phyloP scores from a whole-genome alignment of 2,888 invertebrate genomes.

The Mycalesis mineus region DNA sequence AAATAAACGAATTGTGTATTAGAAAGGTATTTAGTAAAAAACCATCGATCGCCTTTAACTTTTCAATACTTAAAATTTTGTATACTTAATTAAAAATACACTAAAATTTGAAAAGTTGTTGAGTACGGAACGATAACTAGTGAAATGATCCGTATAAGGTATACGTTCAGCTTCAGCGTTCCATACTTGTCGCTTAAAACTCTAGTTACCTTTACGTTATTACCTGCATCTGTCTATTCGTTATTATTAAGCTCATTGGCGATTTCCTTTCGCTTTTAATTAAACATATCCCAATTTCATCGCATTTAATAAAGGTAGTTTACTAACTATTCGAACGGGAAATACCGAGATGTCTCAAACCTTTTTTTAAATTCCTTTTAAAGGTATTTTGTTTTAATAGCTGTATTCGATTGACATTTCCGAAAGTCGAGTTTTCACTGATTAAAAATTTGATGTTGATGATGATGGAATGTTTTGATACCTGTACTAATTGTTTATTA shows the following conservation, averaged over 20 bases:
- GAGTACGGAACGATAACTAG: too few relatives aligned
- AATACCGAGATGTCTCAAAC: not conserved
- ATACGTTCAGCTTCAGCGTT: not conserved
- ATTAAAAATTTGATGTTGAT: not conserved
- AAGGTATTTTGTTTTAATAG: not conserved
- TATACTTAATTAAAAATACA: too few relatives aligned
- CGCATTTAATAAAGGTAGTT: not conserved
- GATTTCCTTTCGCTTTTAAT: conserved; percentile 3
- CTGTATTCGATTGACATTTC: not conserved
- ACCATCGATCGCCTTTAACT: too few relatives aligned
- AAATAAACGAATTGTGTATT: too few relatives aligned
- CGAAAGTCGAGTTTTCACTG: not conserved
- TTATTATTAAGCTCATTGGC: not conserved
- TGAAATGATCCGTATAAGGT: too few relatives aligned
- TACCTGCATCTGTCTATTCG: not conserved
- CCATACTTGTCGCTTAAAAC: not conserved
- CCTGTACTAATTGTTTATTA: too few relatives aligned
- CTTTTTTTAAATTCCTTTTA: conserved; percentile 2
- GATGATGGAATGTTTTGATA: too few relatives aligned
- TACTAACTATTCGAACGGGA: not conserved
- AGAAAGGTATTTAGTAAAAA: too few relatives aligned
- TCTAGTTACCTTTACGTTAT: not conserved
- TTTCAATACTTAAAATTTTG: too few relatives aligned
- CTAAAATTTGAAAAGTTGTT: too few relatives aligned
- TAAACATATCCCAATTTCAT: conserved; percentile 3